A percentile compares a stretch with the other conserved stretches of the same genome.
These are phyloP conservation scores for Drosophila fuyamai DNA, from an alignment of 1,140 invertebrate genomes.

Conservation along the genomic window DNA sequence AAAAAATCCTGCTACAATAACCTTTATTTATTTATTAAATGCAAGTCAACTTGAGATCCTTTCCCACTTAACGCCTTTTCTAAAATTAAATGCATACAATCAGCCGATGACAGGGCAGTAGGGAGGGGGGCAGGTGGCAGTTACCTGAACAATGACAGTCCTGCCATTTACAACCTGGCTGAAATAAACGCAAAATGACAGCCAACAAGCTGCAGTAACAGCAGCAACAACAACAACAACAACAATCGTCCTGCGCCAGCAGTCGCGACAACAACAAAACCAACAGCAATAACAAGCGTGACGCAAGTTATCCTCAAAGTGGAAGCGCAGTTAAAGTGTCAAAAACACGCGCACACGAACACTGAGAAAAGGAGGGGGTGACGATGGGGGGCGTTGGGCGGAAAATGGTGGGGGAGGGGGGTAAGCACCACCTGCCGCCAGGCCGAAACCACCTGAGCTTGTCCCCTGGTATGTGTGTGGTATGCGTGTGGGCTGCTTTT, in stretches of 20 bases:
- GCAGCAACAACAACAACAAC: conserved; percentile 22
- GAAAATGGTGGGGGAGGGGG: background rate
- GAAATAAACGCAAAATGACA: conserved; percentile 76
- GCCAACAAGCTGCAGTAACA: conserved; percentile 55
- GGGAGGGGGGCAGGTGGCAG: background rate
- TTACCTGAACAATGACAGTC: conserved; percentile 57
- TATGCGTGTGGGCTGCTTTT: conserved; percentile 41
- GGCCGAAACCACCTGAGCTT: conserved; percentile 26
- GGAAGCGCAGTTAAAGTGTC: conserved; percentile 75
- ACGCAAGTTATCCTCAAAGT: conserved; percentile 65
- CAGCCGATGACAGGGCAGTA: conserved; percentile 8
- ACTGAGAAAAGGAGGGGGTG: conserved; percentile 9
- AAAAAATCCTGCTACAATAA: background rate
- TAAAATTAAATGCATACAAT: conserved; percentile 58
- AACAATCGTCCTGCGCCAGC: conserved; percentile 17
- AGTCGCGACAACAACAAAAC: conserved; percentile 43
- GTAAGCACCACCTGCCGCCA: conserved; percentile 10
- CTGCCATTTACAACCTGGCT: conserved; percentile 69
- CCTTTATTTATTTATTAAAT: background rate
- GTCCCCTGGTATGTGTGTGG: conserved; percentile 7
- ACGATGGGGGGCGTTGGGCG: background rate
- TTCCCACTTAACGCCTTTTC: background rate
- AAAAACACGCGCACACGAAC: conserved; percentile 64
- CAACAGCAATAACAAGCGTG: conserved; percentile 38
- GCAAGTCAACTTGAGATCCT: background rate